phyloP scores from a whole-genome alignment of 2,797 vertebrate species.

The Amphiprion clarkii region DNA sequence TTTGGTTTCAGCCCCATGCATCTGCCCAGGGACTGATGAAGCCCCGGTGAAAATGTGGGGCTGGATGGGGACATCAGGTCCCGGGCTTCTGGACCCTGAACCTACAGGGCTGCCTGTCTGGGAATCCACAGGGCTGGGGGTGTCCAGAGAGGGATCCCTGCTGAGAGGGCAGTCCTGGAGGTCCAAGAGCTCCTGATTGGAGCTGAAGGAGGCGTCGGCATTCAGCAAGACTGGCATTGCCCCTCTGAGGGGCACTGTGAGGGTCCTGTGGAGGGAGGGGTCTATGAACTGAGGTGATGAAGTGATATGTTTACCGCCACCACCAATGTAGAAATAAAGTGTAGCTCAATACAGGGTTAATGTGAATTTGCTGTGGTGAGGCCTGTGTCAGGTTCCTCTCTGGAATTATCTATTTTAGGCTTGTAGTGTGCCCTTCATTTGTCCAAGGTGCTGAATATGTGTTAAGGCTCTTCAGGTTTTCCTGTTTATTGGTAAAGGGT shows the following conservation, averaged over 20 bases:
- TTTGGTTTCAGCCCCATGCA: conserved; percentile 25
- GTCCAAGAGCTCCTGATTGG: conserved; percentile 86
- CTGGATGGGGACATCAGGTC: conserved; percentile 61
- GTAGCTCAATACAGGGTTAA: not conserved
- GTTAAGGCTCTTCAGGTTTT: conserved; percentile 32
- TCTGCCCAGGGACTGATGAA: conserved; percentile 50
- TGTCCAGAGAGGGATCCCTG: conserved; percentile 39
- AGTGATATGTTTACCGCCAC: not conserved
- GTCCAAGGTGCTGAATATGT: conserved; percentile 22
- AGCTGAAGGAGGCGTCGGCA: conserved; percentile 87
- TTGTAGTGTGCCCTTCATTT: conserved; percentile 1
- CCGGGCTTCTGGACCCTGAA: conserved; percentile 57
- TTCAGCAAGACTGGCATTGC: conserved; percentile 87
- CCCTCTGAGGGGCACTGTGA: conserved; percentile 55
- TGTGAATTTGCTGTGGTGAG: not conserved
- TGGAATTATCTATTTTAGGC: conserved; percentile 9
- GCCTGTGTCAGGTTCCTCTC: not conserved
- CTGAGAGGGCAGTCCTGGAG: conserved; percentile 55
- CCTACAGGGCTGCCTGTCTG: conserved; percentile 64
- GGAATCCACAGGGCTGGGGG: conserved; percentile 61
- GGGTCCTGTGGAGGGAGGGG: not conserved
- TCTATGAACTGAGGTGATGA: not conserved
- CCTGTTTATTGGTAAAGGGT: conserved; percentile 20
- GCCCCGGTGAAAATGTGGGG: conserved; percentile 62
- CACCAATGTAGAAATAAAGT: not conserved